Evolutionary conservation across 2,797 vertebrate genomes (phyloP), one percentile per base, ranked within the genome.

Genomic region (Galaxias olidus): DNA sequence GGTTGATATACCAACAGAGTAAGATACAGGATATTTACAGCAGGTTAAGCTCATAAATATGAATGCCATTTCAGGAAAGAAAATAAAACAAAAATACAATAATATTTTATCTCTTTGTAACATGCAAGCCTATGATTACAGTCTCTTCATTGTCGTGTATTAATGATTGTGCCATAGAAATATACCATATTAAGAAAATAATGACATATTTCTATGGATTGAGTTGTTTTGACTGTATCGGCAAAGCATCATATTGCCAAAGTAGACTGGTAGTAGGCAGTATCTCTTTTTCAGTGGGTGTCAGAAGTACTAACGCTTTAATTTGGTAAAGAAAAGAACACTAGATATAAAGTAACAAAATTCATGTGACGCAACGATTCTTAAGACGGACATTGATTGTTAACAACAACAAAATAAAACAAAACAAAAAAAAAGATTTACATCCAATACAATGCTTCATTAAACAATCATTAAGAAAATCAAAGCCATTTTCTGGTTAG

Each of bases 241-340:
- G 44, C 30, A 40, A 12, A 55, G 19, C 9, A 15, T 45, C 65
- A 20, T 51, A 8, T 55, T 12, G 30, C 56, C 51, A 47, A 73
- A 65, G 65, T 69, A 69, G 65, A 72, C 67, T 80, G 61, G 63
- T 65, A 69, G 71, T 60, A 68, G n/a, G 68, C 42, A 59, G 59
- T 48, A n/a, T 8, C 54, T 66, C 58, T 74, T 78, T 75, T 79
- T 81, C 77, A 84, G 73, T 80, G 69, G 79, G 76, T 83, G 80
- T 75, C 79, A 73, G 72, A 51, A 59, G 59, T 66, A 81, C 56
- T 17, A 60, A 49, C 61, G 14, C 3, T 30, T 30, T 30, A 2
- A 30, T 30, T 30, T 30, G 30, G 30, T 30, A 30, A 30, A 6
- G 30, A 6, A 30, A 30, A 30, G 30, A 2, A 30, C 30, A 30